Base-by-base conservation (phyloP, 1,140 invertebrate genomes). In the Lepidostoma basale region DNA sequence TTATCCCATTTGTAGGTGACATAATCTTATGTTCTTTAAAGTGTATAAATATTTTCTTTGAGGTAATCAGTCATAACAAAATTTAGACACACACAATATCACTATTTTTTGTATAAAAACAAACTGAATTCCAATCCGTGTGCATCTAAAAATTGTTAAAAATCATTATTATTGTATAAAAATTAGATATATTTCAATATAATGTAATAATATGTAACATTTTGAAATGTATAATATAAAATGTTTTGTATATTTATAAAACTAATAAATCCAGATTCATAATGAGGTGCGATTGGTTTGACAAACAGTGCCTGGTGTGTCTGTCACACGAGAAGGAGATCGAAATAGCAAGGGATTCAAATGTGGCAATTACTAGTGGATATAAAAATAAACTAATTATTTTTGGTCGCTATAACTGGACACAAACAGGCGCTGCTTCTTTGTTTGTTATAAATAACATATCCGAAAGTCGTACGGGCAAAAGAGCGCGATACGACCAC, bases 181-280 rank as follows among this genome's bases (percentile, higher is more conserved):
- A 36, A 56, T 56, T 56, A 56, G 52, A 56, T 56, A 56, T 56
- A 56, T 56, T 56, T 56, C 8, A 12, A 14, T 33, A 39, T 56
- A 56, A 36, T 36, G 33, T 36, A 36, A 56, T 56, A 56, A 47
- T 56, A 56, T 56, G 52, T 56, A 56, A 56, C 59, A 62, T 62
- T 23, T 62, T 44, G 49, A 52, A 52, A 56, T 65, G 62, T 65
- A 65, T 65, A 65, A 54, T 49, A 54, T 65, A 54, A 39, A 54
- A 65, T 65, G 47, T 65, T 33, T 45, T 65, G 25, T 65, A 56
- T 47, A 40, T 30, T 45, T 62, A 62, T 40, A 16, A 30, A 45
- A 65, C 49, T 62, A 62, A 62, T 62, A 62, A 65, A 65, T 65
- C 62, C 62, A 54, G 62, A 65, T 65, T 65, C 62, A 65, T 65